Percentiles rank a stretch among this genome's conserved stretches.
phyloP scores from a whole-genome alignment of 2,888 invertebrate species.

The Limnephilus auricula region DNA sequence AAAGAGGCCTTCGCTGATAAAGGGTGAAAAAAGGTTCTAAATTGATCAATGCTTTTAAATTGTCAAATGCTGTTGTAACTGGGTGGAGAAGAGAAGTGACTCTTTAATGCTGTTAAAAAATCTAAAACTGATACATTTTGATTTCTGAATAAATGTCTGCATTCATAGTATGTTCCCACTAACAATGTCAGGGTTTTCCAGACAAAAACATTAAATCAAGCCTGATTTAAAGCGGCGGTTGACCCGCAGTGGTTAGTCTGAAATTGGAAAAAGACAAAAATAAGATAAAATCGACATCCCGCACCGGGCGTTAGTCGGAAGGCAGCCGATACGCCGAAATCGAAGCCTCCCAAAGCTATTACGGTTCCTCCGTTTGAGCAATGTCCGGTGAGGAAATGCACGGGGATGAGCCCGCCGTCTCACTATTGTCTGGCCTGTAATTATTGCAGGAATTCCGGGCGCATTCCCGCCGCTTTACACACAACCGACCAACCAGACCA shows the following conservation, averaged over 20 bases:
- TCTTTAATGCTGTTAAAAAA: background rate
- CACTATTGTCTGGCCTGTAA: conserved; percentile 51
- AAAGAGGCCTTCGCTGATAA: too few relatives aligned
- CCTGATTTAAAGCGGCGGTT: background rate
- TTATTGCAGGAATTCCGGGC: conserved; percentile 56
- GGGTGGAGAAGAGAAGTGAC: background rate
- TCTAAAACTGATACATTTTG: background rate
- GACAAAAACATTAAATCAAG: conserved; percentile 2
- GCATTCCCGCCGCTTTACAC: conserved; percentile 59
- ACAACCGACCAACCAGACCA: conserved; percentile 33
- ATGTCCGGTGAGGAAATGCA: conserved; percentile 57
- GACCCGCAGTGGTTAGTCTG: background rate
- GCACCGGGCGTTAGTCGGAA: conserved; percentile 17
- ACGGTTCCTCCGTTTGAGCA: conserved; percentile 38
- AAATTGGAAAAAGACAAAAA: background rate
- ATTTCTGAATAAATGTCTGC: background rate
- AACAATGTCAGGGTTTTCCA: background rate
- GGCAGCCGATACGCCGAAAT: conserved; percentile 32
- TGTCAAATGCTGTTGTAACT: too few relatives aligned
- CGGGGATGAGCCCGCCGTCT: conserved; percentile 49
- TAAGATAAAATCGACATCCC: background rate
- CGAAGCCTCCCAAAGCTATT: background rate
- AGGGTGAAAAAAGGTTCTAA: too few relatives aligned
- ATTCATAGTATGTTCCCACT: background rate
- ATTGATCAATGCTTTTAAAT: too few relatives aligned